Evolutionary conservation across 2,113 vertebrate species (phyloP).

Genomic region (Cololabis saira): DNA sequence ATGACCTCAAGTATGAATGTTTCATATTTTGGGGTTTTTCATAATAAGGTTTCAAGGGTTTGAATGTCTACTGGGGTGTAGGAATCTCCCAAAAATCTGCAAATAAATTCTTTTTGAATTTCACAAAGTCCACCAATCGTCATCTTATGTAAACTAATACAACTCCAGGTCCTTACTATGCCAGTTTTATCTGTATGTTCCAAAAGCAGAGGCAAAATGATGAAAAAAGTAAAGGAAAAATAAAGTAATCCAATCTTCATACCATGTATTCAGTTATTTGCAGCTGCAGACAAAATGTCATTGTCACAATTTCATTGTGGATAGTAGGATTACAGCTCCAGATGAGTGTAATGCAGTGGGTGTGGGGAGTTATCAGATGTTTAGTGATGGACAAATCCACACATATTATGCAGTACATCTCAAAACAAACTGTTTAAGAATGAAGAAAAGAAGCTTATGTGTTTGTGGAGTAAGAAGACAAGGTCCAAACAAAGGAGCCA

Average conservation of each 20-base stretch:
- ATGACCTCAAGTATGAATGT: not conserved
- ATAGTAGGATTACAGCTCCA: not conserved
- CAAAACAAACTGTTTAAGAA: not conserved
- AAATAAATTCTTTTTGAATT: too few species aligned
- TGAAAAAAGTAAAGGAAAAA: too few species aligned
- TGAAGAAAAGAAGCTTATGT: not conserved
- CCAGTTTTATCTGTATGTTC: not conserved
- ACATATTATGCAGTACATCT: not conserved
- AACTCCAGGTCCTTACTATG: not conserved
- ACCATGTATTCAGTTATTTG: slow-evolving; percentile 1
- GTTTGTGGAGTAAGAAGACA: not conserved
- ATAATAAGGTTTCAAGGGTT: not conserved
- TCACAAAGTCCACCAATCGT: not conserved
- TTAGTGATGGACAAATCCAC: not conserved
- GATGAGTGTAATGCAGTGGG: not conserved
- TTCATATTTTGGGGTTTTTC: not conserved
- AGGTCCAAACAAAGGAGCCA: slow-evolving; percentile 15
- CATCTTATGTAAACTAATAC: not conserved
- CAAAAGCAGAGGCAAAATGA: not conserved
- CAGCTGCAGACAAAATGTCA: not conserved
- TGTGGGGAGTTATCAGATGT: not conserved
- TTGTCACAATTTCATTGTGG: not conserved
- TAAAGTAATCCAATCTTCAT: not conserved
- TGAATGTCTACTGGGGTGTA: not conserved
- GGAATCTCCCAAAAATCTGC: too few species aligned